Evolutionary conservation across 2,888 invertebrate genomes (phyloP).

Genomic region (Agrochola circellaris): DNA sequence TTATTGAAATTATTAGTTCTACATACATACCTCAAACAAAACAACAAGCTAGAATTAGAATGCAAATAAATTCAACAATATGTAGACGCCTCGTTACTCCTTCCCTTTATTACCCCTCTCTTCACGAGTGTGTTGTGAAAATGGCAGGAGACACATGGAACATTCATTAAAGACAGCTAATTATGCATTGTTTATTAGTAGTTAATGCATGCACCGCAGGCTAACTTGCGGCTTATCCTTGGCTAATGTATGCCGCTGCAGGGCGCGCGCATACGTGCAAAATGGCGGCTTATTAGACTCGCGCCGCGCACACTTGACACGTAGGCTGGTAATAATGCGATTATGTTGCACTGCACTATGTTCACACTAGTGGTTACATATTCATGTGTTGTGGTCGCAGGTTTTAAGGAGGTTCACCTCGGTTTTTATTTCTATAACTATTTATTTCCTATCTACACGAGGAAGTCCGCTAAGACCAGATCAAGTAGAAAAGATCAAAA

Average conservation of each 20-base stretch:
- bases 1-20: neutral
- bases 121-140: conserved; percentile 60
- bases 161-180: conserved; percentile 76
- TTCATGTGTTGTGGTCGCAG: conserved; percentile 44
- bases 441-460: neutral
- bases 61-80: conserved; percentile 43
- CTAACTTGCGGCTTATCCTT: conserved; percentile 81
- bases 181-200: conserved; percentile 79
- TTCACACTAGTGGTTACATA: conserved; percentile 45
- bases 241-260: conserved; percentile 55
- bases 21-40: conserved; percentile 11
- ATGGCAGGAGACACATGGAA: conserved; percentile 76
- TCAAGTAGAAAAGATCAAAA: neutral
- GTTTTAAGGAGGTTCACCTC: conserved; percentile 7
- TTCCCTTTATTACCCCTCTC: conserved; percentile 60
- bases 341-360: conserved; percentile 49
- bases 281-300: conserved; percentile 80
- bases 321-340: conserved; percentile 68
- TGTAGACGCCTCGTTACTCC: conserved; percentile 27
- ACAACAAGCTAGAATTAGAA: conserved; percentile 24
- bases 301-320: conserved; percentile 78
- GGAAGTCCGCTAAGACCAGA: neutral
- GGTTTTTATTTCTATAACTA: neutral
- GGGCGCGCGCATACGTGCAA: conserved; percentile 61
- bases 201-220: conserved; percentile 82